These are phyloP conservation scores for Coryphaenoides rupestris DNA, from an alignment of 2,113 vertebrate species.

Conservation along the genomic window DNA sequence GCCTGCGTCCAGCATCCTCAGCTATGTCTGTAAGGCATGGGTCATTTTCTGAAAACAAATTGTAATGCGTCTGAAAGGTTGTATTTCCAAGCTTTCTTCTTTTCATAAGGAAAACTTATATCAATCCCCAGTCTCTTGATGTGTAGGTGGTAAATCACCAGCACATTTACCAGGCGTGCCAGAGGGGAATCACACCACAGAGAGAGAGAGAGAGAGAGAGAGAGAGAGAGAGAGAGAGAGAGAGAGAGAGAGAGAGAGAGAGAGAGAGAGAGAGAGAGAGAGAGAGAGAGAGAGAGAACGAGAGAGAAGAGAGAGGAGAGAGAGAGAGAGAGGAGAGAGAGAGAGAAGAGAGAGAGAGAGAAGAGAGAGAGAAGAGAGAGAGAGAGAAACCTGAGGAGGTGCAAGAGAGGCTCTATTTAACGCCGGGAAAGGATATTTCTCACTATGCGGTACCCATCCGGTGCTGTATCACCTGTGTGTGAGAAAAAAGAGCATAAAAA, in stretches of 20 bases:
- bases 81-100: conserved; percentile 34
- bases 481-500: conserved; percentile 38
- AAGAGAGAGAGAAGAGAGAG: no score
- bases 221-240: no score
- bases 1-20: conserved; percentile 12
- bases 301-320: no score
- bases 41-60: conserved; percentile 16
- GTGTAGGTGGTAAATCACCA: conserved; percentile 35
- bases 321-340: no score
- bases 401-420: conserved; percentile 20
- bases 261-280: no score
- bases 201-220: no score
- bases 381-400: no score
- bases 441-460: conserved; percentile 30
- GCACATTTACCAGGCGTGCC: conserved; percentile 32
- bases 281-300: no score
- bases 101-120: conserved; percentile 13
- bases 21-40: conserved; percentile 30
- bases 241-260: no score
- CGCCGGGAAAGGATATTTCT: conserved; percentile 19
- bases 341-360: no score
- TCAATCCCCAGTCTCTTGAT: conserved; percentile 22
- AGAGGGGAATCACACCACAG: conserved; percentile 28
- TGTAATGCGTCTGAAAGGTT: conserved; percentile 22
- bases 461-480: no score